These are phyloP conservation scores for Dendrocincla tyrannina DNA, from an alignment of 2,797 vertebrate genomes.

Conservation along the genomic window DNA sequence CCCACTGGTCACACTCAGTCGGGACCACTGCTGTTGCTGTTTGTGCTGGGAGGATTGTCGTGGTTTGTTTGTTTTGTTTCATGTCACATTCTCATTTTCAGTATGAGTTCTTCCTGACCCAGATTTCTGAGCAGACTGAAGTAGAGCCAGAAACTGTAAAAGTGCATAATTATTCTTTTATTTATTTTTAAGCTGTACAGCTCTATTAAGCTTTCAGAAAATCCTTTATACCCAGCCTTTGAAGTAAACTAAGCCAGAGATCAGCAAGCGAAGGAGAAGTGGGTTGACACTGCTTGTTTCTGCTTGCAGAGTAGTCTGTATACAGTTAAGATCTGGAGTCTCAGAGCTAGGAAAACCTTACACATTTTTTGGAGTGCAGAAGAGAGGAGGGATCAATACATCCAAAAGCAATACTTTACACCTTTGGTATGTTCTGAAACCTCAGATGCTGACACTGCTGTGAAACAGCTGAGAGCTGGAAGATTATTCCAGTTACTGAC, in stretches of 20 bases:
- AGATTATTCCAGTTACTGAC: slow-evolving; percentile 39
- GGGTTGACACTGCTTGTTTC: not conserved
- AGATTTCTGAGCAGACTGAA: slow-evolving; percentile 46
- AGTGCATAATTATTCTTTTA: slow-evolving; percentile 61
- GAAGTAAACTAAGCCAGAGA: slow-evolving; percentile 60
- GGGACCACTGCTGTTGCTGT: not conserved
- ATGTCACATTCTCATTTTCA: slow-evolving; percentile 29
- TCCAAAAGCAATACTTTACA: slow-evolving; percentile 14
- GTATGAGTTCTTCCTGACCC: slow-evolving; percentile 30
- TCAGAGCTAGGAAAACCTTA: slow-evolving; percentile 8
- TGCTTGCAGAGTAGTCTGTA: not conserved
- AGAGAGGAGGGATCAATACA: not conserved
- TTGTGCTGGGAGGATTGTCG: not conserved
- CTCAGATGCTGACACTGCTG: slow-evolving; percentile 21
- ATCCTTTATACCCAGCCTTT: slow-evolving; percentile 46
- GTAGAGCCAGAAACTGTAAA: slow-evolving; percentile 34
- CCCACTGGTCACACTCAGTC: not conserved
- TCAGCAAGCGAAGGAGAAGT: slow-evolving; percentile 22
- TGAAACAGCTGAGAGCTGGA: slow-evolving; percentile 40
- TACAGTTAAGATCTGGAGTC: not conserved
- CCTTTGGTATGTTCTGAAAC: slow-evolving; percentile 51
- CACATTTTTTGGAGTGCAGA: not conserved
- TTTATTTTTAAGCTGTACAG: slow-evolving; percentile 58
- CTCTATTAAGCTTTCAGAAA: slow-evolving; percentile 55
- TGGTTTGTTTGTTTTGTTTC: slow-evolving; percentile 29